A percentile compares a stretch with the other conserved stretches of the same genome.
phyloP scores from a whole-genome alignment of 2,888 invertebrate species.

The Aporophyla lueneburgensis region DNA sequence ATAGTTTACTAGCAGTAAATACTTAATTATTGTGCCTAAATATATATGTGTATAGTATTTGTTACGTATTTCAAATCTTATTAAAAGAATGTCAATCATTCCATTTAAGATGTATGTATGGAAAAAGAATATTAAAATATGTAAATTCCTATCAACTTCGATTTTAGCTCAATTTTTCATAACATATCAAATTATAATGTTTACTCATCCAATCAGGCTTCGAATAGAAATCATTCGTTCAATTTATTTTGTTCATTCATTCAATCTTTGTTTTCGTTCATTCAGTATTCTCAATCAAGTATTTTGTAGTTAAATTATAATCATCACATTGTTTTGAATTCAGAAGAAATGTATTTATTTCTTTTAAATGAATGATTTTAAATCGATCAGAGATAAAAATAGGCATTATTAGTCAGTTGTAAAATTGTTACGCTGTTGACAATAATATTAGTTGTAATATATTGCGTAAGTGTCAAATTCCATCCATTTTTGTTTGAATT shows the following conservation, averaged over 20 bases:
- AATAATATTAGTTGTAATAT: slow-evolving; percentile 76
- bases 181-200: slow-evolving; percentile 42
- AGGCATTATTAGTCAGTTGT: slow-evolving; percentile 46
- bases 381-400: slow-evolving; percentile 31
- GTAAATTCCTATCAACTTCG: slow-evolving; percentile 13
- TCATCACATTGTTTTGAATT: slow-evolving; percentile 48
- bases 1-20: slow-evolving; percentile 38
- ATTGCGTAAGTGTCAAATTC: slow-evolving; percentile 76
- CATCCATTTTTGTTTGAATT: slow-evolving; percentile 75
- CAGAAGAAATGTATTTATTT: slow-evolving; percentile 15
- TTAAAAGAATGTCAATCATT: slow-evolving; percentile 47
- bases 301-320: slow-evolving; percentile 47
- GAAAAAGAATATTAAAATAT: slow-evolving; percentile 25
- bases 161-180: slow-evolving; percentile 64
- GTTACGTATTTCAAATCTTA: slow-evolving; percentile 53
- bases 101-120: slow-evolving; percentile 36
- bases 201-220: slow-evolving; percentile 32
- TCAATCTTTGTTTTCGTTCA: slow-evolving; percentile 37
- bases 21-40: slow-evolving; percentile 66
- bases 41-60: slow-evolving; percentile 62
- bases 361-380: neutral
- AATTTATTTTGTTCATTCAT: slow-evolving; percentile 28
- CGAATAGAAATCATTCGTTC: slow-evolving; percentile 38
- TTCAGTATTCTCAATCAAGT: slow-evolving; percentile 33
- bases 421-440: slow-evolving; percentile 70